Percentiles rank a stretch among this genome's conserved stretches.
Evolutionary conservation across 1,140 invertebrate species (phyloP).

Genomic region (Oscheius sp.): DNA sequence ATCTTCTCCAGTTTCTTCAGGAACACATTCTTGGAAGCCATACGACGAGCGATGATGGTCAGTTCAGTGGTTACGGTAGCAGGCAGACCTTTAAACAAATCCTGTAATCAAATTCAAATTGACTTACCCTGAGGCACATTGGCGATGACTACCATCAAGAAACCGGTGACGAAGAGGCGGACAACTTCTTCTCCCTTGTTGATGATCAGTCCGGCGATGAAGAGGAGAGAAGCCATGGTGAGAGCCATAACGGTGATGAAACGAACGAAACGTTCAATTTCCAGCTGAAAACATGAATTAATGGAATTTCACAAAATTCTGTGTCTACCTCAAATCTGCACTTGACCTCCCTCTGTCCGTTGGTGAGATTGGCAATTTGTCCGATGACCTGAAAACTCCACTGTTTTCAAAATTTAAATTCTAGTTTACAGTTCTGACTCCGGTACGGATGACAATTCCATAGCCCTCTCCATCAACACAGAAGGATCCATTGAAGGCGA

Average conservation of each 20-base stretch:
- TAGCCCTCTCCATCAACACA: constrained; percentile 43
- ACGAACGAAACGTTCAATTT: constrained; percentile 38
- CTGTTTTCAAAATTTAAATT: background rate
- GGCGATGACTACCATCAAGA: constrained; percentile 39
- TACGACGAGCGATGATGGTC: constrained; percentile 64
- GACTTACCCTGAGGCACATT: constrained; percentile 38
- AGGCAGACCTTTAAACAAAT: constrained; percentile 59
- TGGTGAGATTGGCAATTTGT: constrained; percentile 41
- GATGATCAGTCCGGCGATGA: constrained; percentile 32
- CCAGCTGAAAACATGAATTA: background rate
- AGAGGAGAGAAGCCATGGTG: constrained; percentile 30
- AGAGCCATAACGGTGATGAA: constrained; percentile 38
- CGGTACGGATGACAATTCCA: constrained; percentile 40
- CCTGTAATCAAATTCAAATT: background rate
- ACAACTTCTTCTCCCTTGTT: constrained; percentile 28
- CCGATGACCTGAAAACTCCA: constrained; percentile 31
- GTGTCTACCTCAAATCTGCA: constrained; percentile 27
- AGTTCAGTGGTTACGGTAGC: constrained; percentile 66
- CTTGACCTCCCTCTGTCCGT: constrained; percentile 32
- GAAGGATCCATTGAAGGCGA: constrained; percentile 44
- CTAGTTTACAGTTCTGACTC: constrained; percentile 29
- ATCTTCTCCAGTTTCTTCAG: constrained; percentile 65
- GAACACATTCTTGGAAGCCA: constrained; percentile 64
- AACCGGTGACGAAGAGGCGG: constrained; percentile 34
- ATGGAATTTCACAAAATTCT: background rate